Evolutionary conservation across 2,888 invertebrate genomes (phyloP).

Genomic region (Elysia crispata): DNA sequence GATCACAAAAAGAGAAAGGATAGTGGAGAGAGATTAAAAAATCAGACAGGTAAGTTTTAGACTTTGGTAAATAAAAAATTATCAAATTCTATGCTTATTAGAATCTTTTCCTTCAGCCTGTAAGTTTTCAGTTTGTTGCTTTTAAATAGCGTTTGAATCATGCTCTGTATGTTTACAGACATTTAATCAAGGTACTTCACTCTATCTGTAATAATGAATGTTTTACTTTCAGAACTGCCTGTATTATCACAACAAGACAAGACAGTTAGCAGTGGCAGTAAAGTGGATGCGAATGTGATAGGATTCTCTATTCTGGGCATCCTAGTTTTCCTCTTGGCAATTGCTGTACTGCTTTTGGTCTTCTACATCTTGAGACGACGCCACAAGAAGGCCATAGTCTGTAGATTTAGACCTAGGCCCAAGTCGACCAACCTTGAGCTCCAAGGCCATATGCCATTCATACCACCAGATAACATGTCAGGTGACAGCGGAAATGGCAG

Average conservation of each 20-base stretch:
- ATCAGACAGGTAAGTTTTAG: no score
- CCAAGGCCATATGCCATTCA: constrained; percentile 54
- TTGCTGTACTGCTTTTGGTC: constrained; percentile 57
- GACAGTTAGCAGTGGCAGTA: constrained; percentile 32
- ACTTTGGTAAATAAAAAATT: no score
- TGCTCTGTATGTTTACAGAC: no score
- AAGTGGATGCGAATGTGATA: constrained; percentile 57
- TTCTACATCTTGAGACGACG: constrained; percentile 44
- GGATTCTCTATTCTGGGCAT: constrained; percentile 57
- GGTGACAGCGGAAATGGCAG: no score
- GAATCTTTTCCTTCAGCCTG: no score
- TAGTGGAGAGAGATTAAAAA: no score
- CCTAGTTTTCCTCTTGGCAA: constrained; percentile 55
- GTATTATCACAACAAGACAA: not conserved
- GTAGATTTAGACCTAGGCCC: constrained; percentile 53
- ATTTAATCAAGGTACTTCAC: no score
- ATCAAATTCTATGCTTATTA: no score
- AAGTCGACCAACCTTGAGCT: constrained; percentile 57
- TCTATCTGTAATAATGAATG: not conserved
- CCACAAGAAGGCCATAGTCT: constrained; percentile 22
- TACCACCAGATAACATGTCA: constrained; percentile 14
- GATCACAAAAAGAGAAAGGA: no score
- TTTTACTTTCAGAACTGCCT: not conserved
- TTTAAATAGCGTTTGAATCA: no score
- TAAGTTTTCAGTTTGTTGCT: no score